These are phyloP conservation scores for Myotis planiceps DNA, from an alignment of 2,797 vertebrate species.

Conservation along the genomic window DNA sequence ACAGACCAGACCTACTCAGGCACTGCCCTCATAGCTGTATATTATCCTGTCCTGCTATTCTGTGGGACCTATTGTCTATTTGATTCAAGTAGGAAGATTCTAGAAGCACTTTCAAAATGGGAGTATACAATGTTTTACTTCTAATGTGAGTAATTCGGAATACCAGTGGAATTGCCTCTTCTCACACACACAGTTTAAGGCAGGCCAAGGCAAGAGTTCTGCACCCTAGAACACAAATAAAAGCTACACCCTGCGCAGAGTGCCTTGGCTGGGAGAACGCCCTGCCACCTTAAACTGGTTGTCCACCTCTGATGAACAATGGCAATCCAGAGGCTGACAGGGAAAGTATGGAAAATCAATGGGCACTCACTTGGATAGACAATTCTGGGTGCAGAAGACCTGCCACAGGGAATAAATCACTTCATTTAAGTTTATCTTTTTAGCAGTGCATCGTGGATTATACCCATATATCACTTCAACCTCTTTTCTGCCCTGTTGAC, in stretches of 20 bases:
- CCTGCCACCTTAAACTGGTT: not conserved
- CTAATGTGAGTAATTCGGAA: not conserved
- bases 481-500: conserved; percentile 58
- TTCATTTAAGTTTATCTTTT: conserved; percentile 60
- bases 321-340: not conserved
- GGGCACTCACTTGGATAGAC: conserved; percentile 17
- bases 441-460: conserved; percentile 35
- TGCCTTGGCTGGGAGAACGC: not conserved
- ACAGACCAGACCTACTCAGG: not conserved
- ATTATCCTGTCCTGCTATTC: not conserved
- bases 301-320: not conserved
- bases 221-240: not conserved
- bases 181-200: not conserved
- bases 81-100: conserved; percentile 16
- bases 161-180: not conserved
- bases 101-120: conserved; percentile 41
- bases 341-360: conserved; percentile 40
- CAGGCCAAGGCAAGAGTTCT: not conserved
- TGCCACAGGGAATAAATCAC: conserved; percentile 64
- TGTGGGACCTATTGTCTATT: not conserved
- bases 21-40: not conserved
- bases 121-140: not conserved
- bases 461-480: conserved; percentile 51
- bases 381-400: conserved; percentile 22
- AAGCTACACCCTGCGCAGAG: not conserved